A percentile compares a stretch with the other conserved stretches of the same genome.
These are phyloP conservation scores for Cataglyphis hispanica DNA, from an alignment of 1,140 invertebrate species.

Conservation along the genomic window DNA sequence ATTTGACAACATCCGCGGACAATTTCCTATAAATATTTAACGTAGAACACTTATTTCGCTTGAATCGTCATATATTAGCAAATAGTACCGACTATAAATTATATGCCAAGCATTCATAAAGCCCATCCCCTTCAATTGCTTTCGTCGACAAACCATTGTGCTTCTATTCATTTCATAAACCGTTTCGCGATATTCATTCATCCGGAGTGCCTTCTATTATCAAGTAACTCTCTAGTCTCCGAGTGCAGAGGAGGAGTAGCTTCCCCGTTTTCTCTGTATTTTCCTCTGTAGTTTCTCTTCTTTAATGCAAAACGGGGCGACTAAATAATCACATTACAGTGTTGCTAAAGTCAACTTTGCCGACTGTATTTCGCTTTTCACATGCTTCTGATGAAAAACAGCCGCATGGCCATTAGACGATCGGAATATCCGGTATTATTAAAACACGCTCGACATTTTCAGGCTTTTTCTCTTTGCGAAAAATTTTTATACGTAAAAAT, in stretches of 20 bases:
- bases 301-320: slow-evolving; percentile 11
- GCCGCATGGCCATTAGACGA: slow-evolving; percentile 30
- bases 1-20: not conserved
- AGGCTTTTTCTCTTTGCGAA: not conserved
- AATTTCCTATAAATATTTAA: slow-evolving; percentile 31
- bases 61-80: slow-evolving; percentile 15
- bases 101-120: slow-evolving; percentile 31
- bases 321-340: slow-evolving; percentile 37
- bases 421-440: slow-evolving; percentile 54
- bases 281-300: slow-evolving; percentile 21
- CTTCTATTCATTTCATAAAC: slow-evolving; percentile 23
- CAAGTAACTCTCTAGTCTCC: not conserved
- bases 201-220: slow-evolving; percentile 44
- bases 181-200: slow-evolving; percentile 40
- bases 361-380: slow-evolving; percentile 19
- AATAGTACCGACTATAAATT: slow-evolving; percentile 29
- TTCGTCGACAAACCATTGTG: slow-evolving; percentile 15
- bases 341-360: slow-evolving; percentile 40
- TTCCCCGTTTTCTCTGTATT: not conserved
- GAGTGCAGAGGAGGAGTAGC: not conserved
- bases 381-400: slow-evolving; percentile 39
- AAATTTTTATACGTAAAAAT: slow-evolving; percentile 5
- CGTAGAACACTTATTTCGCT: not conserved
- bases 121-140: not conserved
- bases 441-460: slow-evolving; percentile 12